Conservation (phyloP, 1,140 invertebrate species). For the Berghia stephanieae region DNA sequence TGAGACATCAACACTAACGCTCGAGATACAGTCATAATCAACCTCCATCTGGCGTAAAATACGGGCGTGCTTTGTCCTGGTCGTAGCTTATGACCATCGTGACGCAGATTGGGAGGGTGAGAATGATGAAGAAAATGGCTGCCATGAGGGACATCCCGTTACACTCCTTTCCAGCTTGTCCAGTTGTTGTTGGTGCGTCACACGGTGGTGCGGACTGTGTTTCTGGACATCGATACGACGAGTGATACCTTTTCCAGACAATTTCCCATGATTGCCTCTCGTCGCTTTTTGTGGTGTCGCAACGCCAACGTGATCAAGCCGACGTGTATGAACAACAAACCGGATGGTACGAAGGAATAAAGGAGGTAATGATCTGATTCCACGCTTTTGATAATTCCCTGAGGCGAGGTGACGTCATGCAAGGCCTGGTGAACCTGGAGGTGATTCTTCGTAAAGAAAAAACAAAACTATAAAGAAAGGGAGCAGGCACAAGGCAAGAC, state of each 20-base stretch:
- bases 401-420: no score
- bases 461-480: not conserved
- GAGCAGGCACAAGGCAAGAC: not conserved
- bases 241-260: no score
- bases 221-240: no score
- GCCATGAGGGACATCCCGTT: conserved; percentile 30
- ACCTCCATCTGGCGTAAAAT: not conserved
- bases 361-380: not conserved
- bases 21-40: conserved; percentile 26
- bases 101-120: conserved; percentile 21
- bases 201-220: not conserved
- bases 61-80: not conserved
- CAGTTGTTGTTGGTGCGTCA: not conserved
- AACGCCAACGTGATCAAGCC: not conserved
- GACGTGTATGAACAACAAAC: not conserved
- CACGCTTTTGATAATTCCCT: no score
- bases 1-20: conserved; percentile 26
- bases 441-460: no score
- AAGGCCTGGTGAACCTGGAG: no score
- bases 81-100: not conserved
- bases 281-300: not conserved
- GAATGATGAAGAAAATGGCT: conserved; percentile 27
- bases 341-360: not conserved
- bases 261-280: not conserved
- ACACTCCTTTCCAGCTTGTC: conserved; percentile 2